phyloP scores from a whole-genome alignment of 2,113 vertebrate genomes.

The Chroicocephalus ridibundus region DNA sequence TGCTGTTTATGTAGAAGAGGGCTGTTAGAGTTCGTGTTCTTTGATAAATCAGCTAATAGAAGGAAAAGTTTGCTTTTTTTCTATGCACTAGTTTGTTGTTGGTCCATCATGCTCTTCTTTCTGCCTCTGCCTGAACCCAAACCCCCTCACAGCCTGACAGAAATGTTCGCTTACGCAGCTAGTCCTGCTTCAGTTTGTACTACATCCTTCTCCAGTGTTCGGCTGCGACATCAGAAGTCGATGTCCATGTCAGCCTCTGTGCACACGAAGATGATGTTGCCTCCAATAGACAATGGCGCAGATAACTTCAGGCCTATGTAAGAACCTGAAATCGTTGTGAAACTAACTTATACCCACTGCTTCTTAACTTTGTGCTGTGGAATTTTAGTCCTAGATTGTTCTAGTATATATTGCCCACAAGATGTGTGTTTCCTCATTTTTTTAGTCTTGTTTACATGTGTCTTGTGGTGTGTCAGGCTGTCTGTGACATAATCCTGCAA shows the following conservation, averaged over 20 bases:
- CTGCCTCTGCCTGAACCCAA: conserved; percentile 78
- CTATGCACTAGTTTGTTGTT: conserved; percentile 66
- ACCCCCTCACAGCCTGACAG: conserved; percentile 82
- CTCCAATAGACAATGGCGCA: conserved; percentile 86
- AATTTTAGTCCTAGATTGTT: conserved; percentile 64
- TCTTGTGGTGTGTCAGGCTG: conserved; percentile 55
- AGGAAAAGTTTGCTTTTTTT: conserved; percentile 57
- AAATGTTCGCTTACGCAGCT: conserved; percentile 83
- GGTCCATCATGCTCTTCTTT: conserved; percentile 78
- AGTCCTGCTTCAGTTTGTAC: conserved; percentile 82
- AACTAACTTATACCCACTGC: conserved; percentile 63
- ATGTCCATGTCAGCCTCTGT: conserved; percentile 84
- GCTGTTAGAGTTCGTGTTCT: neutral
- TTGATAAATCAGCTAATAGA: conserved; percentile 30
- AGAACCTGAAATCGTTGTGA: conserved; percentile 73
- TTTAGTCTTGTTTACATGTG: conserved; percentile 38
- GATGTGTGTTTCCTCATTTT: conserved; percentile 39
- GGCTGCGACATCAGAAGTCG: conserved; percentile 85
- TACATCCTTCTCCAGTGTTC: conserved; percentile 83
- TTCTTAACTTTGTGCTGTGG: conserved; percentile 70
- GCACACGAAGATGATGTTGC: conserved; percentile 84
- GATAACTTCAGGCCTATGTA: conserved; percentile 87
- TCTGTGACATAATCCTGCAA: conserved; percentile 59
- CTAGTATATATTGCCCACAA: conserved; percentile 49
- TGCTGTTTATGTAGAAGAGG: neutral